Base-by-base conservation (phyloP, 2,888 invertebrate genomes). In the Flabesymbios commensalis region DNA sequence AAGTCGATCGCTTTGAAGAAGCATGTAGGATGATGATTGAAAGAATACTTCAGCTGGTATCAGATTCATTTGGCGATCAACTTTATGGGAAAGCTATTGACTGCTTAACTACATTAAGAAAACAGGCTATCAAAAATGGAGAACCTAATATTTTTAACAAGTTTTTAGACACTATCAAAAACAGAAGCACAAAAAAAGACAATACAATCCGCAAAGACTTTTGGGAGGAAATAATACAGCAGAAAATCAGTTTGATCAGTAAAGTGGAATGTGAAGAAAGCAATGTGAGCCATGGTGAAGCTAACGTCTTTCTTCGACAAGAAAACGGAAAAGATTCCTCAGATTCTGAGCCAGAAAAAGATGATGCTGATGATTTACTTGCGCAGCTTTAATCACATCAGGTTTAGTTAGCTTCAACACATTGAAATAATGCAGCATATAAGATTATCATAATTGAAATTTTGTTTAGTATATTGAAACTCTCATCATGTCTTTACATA, bases 1-100 rank as follows among this genome's bases (percentile, higher is more conserved):
- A 78, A 60, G 73, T 73, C 31, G 79, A 80, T 60, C 66, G 71
- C 51, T 79, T 80, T 74, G 77, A 78, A 48, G 72, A 75, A 72
- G 57, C 77, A 83, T 70, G 86, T 67, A 65, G 68, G 31, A 78
- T 81, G 68, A 80, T 83, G 80, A 66, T 75, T 67, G 74, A 75
- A 43, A 70, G 79, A 49, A 74, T 82, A 29, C 48, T 73, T 22
- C 74, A 81, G 68, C 68, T 82, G 19, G 78, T 83, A 2, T 63
- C 69, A 43, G 80, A 81, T 41, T 80, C 82, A 1, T 79, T 82
- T 72, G 81, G 79, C 2, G 65, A 73, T 29, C 77, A 80, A 71
- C 74, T 77, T 42, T 81, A 80, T 61, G 65, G 69, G 48, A 83
- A 83, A 66, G 82, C 82, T 3, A 64, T 79, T 59, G 78, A 78